These are phyloP conservation scores for Diachrysia chrysitis DNA, from an alignment of 2,888 invertebrate genomes.

Conservation along the genomic window DNA sequence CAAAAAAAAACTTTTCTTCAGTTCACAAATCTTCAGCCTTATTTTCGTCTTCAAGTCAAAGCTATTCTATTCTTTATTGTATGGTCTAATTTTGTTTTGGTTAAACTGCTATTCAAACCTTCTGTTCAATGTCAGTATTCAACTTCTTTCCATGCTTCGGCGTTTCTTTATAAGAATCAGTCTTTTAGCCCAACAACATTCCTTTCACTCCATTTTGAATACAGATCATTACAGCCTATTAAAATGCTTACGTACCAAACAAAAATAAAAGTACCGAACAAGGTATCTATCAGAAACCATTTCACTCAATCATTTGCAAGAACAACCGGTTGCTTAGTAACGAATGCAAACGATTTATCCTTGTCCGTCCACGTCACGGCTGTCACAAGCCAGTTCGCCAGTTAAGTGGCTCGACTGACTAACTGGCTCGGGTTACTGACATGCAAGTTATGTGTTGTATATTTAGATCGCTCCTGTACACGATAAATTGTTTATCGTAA, in stretches of 20 bases:
- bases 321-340: slow-evolving; percentile 9
- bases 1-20: no score
- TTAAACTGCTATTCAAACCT: no score
- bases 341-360: slow-evolving; percentile 43
- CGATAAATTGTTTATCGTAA: slow-evolving; percentile 33
- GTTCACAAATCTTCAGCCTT: no score
- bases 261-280: slow-evolving; percentile 6
- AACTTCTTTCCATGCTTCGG: not conserved
- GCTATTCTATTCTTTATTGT: not conserved
- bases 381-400: slow-evolving; percentile 34
- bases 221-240: not conserved
- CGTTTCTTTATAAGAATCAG: not conserved
- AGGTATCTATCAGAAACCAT: slow-evolving; percentile 5
- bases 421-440: slow-evolving; percentile 53
- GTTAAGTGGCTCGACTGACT: slow-evolving; percentile 39
- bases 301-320: slow-evolving; percentile 9
- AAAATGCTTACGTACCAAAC: not conserved
- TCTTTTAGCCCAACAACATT: not conserved
- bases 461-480: slow-evolving; percentile 41
- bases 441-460: slow-evolving; percentile 51
- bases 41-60: not conserved
- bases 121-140: not conserved
- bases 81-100: no score
- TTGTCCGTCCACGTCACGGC: slow-evolving; percentile 44
- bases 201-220: not conserved